Evolutionary conservation across 2,797 vertebrate genomes (phyloP), one percentile per base, ranked within the genome.

Genomic region (Nothura maculosa): DNA sequence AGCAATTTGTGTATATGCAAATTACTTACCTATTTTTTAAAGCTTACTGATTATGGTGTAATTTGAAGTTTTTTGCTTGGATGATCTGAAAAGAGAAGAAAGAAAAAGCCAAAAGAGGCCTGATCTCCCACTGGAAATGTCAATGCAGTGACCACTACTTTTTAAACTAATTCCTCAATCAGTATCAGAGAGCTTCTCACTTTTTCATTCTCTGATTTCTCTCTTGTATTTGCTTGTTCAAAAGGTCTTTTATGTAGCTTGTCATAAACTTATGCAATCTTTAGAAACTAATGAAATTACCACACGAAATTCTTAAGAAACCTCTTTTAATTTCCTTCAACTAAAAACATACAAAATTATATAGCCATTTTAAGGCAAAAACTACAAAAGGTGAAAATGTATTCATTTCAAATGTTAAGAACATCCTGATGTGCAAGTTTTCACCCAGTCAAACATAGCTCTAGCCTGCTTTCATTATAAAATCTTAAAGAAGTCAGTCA

Each of bases 201-300:
- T 67, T 73, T 72, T 87, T 67, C 18, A 17, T 76, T 79, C 52
- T 85, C 21, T 10, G 40, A 16, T 42, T 87, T 63, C 60, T 12
- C 7, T 87, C 58, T 87, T 89, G 10, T 12, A 61, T 10, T 21
- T 60, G 6, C 6, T 73, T 42, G 25, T 55, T 86, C 42, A 18
- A 17, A 12, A 54, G 36, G 1, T 7, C 7, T 72, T 45, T 4
- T n/a, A 38, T 10, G 12, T 9, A 72, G 5, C 15, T 79, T 67
- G 20, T 40, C 84, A 25, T 3, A n/a, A 7, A 9, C 21, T 79
- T 45, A 30, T 15, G 25, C 1, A 79, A 5, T 3, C 9, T 14
- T 34, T 11, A 68, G 84, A 69, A 34, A 3, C 34, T 79, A 55
- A 58, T 16, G 61, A 47, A 69, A 87, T 77, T 82, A 7, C 16